Evolutionary conservation across 1,140 invertebrate species (phyloP).

Genomic region (Chymomyza costata): DNA sequence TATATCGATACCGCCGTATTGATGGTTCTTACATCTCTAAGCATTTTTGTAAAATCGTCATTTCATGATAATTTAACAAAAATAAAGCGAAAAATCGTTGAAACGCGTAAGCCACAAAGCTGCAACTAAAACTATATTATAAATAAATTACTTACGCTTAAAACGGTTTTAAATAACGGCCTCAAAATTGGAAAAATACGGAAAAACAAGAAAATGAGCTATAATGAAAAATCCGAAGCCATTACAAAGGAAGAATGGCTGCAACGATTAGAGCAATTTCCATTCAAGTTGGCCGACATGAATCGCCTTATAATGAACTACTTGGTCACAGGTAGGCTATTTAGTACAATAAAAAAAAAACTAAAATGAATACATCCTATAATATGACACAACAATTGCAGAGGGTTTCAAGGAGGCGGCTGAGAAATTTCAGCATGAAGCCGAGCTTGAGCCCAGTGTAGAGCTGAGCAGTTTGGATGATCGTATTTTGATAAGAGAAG

Average conservation of each 20-base stretch:
- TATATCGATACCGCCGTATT: too few species aligned
- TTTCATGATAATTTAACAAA: too few species aligned
- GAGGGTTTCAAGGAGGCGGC: constrained; percentile 99
- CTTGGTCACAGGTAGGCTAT: constrained; percentile 83
- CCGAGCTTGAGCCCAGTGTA: constrained; percentile 89
- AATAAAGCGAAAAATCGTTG: too few species aligned
- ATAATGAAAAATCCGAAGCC: constrained; percentile 66
- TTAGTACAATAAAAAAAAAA: neutral
- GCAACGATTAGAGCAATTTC: constrained; percentile 83
- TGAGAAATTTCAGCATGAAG: constrained; percentile 96
- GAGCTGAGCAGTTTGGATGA: constrained; percentile 94
- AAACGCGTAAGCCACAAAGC: too few species aligned
- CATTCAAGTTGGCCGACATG: constrained; percentile 93
- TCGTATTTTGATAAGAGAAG: constrained; percentile 94
- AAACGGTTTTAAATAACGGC: constrained; percentile 46
- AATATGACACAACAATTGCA: constrained; percentile 67
- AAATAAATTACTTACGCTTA: too few species aligned
- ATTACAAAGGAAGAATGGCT: constrained; percentile 81
- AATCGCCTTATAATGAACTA: constrained; percentile 99
- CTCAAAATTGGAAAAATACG: constrained; percentile 82
- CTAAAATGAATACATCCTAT: neutral
- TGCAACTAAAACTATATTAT: too few species aligned
- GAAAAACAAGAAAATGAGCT: constrained; percentile 79
- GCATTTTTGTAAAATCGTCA: too few species aligned
- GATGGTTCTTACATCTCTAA: too few species aligned